These are phyloP conservation scores for Labia minor DNA, from an alignment of 2,888 invertebrate genomes.

Conservation along the genomic window DNA sequence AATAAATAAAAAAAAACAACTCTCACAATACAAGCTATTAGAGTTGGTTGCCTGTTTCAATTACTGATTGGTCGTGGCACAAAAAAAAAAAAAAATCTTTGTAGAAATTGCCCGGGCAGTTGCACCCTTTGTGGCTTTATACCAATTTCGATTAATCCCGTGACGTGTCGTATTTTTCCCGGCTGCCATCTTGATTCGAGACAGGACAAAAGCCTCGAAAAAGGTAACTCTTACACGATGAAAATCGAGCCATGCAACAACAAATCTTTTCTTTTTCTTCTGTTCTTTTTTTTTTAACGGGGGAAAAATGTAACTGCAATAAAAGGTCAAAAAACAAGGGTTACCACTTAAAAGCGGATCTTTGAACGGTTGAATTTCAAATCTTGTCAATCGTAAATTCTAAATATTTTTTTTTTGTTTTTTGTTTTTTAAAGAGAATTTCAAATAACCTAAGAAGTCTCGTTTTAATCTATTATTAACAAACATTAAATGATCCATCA, in stretches of 20 bases:
- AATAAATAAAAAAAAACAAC: neutral
- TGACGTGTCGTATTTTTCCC: slow-evolving; percentile 1
- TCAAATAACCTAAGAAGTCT: too few relatives aligned
- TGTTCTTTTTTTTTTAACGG: too few relatives aligned
- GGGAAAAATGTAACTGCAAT: too few relatives aligned
- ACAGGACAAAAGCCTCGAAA: slow-evolving; percentile 1
- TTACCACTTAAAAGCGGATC: too few relatives aligned
- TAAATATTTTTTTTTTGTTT: too few relatives aligned
- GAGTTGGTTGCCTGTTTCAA: neutral
- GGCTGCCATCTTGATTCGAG: slow-evolving; percentile 13
- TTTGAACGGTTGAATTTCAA: too few relatives aligned
- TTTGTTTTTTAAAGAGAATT: too few relatives aligned
- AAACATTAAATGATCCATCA: too few relatives aligned
- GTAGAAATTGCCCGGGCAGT: slow-evolving; percentile 7
- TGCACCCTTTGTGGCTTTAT: slow-evolving; percentile 1
- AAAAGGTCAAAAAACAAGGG: too few relatives aligned
- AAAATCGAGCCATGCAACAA: neutral
- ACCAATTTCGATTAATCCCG: neutral
- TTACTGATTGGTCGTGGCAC: neutral
- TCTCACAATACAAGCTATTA: slow-evolving; percentile 1
- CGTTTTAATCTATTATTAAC: too few relatives aligned
- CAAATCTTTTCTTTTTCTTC: neutral
- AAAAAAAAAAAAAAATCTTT: slow-evolving; percentile 13
- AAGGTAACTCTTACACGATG: neutral
- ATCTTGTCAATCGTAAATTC: too few relatives aligned